phyloP scores from a whole-genome alignment of 2,888 invertebrate species.

The Zele albiditarsus region DNA sequence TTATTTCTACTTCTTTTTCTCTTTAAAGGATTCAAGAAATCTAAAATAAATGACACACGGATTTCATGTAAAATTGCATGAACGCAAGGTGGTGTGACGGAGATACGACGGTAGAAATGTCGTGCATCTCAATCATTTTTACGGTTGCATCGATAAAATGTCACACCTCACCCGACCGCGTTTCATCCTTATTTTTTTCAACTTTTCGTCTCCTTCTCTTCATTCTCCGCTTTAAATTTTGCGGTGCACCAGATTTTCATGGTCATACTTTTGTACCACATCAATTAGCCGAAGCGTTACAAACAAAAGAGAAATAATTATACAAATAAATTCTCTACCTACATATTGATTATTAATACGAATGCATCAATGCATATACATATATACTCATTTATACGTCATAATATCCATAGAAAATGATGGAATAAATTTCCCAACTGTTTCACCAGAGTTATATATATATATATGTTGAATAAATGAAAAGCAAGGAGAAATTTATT shows the following conservation, averaged over 20 bases:
- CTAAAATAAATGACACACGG: not conserved
- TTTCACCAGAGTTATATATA: too few species aligned
- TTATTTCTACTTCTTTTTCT: not conserved
- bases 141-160: constrained; percentile 30
- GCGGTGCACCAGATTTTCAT: too few species aligned
- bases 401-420: not conserved
- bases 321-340: too few species aligned
- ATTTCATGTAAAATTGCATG: constrained; percentile 1
- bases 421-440: too few species aligned
- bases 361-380: not conserved
- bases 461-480: not conserved
- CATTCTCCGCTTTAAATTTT: constrained; percentile 4
- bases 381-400: not conserved
- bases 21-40: not conserved
- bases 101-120: constrained; percentile 6
- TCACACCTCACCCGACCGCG: not conserved
- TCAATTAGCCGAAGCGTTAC: not conserved
- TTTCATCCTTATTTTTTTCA: not conserved
- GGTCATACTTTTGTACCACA: not conserved
- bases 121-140: constrained; percentile 21
- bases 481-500: not conserved
- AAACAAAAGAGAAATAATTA: too few species aligned
- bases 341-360: too few species aligned
- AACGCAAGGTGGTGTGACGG: not conserved
- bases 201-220: constrained; percentile 11